phyloP scores from a whole-genome alignment of 1,140 invertebrate genomes.

The Diachasmimorpha longicaudata region DNA sequence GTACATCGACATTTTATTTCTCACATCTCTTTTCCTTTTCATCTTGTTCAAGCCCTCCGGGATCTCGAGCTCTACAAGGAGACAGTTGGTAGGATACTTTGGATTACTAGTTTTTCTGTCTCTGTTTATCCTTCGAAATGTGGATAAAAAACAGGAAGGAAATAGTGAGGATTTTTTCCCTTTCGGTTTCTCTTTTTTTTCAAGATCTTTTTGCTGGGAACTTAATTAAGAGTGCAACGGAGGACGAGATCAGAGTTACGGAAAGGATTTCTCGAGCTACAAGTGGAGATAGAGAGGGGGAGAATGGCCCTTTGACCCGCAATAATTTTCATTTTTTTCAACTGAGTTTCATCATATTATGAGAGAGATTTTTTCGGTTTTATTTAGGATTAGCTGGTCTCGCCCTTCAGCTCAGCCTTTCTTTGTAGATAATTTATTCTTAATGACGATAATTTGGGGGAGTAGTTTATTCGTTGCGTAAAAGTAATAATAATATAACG shows the following conservation, averaged over 20 bases:
- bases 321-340: background rate
- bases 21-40: background rate
- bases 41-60: background rate
- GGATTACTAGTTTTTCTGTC: background rate
- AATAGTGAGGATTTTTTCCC: conserved; percentile 5
- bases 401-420: too few species aligned
- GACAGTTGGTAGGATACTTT: conserved; percentile 2
- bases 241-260: background rate
- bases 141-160: conserved; percentile 27
- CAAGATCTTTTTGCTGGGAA: background rate
- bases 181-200: background rate
- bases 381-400: background rate
- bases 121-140: background rate
- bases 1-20: conserved; percentile 47
- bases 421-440: too few species aligned
- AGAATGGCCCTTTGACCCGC: background rate
- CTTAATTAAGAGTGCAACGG: conserved; percentile 22
- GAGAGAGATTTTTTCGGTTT: background rate
- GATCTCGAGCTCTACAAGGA: background rate
- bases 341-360: background rate
- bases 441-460: too few species aligned
- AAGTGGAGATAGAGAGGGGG: background rate
- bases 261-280: conserved; percentile 2
- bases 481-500: too few species aligned
- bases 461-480: too few species aligned